Conservation (phyloP, 2,888 invertebrate species). For the Mythimna lalbum region DNA sequence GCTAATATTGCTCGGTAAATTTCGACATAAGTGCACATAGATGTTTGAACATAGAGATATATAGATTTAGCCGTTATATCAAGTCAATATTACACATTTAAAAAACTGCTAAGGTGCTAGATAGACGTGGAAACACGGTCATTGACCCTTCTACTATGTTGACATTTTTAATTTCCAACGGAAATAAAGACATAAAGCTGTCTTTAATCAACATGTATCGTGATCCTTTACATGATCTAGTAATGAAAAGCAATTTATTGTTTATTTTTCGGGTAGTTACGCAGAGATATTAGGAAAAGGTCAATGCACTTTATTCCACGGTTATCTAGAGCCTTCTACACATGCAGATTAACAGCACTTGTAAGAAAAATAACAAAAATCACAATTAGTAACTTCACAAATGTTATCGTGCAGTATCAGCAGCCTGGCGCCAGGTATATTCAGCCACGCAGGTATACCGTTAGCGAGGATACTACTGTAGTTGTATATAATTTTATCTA, state of each 20-base stretch:
- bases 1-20: conserved; percentile 7
- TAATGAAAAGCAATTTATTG: no score
- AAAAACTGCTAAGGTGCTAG: not conserved
- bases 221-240: no score
- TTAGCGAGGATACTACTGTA: conserved; percentile 49
- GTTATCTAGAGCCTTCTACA: no score
- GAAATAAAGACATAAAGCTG: no score
- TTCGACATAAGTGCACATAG: conserved; percentile 31
- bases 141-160: no score
- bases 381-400: conserved; percentile 22
- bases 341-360: conserved; percentile 8
- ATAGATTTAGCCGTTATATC: conserved; percentile 24
- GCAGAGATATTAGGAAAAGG: no score
- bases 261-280: no score
- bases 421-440: conserved; percentile 5
- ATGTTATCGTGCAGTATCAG: conserved; percentile 3
- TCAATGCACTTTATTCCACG: no score
- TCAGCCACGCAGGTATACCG: conserved; percentile 36
- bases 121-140: no score
- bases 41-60: conserved; percentile 20
- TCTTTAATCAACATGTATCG: no score
- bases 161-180: no score
- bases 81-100: not conserved
- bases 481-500: conserved; percentile 66
- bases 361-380: not conserved